Evolutionary conservation across 1,140 invertebrate genomes (phyloP), one percentile per base, ranked within the genome.

Genomic region (Orchestia grillus): DNA sequence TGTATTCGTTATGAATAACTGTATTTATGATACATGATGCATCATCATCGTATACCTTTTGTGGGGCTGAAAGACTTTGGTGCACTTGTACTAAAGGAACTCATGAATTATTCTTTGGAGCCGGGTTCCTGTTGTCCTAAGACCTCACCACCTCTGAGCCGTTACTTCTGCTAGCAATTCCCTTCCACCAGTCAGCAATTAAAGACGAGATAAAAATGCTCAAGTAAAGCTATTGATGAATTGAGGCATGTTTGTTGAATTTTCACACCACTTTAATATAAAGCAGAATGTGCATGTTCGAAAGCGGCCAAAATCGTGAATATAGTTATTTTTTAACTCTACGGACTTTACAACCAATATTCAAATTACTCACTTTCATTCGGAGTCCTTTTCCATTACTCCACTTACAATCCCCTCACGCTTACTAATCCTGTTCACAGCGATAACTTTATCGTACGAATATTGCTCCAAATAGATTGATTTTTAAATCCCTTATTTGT

Each of bases 321-420:
- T 8, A 36, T 1, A 23, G 3, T 15, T 36, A 77, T 23, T 77
- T 77, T 28, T 41, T 42, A 90, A 90, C 41, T 90, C 88, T 90
- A 90, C 88, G 88, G 88, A 90, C 42, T 90, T 90, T 90, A 44
- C 23, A 16, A 42, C 88, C 88, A 90, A 28, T 90, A 90, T 90
- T 90, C 36, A 90, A 90, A 8, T 90, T 90, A 90, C 88, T 90
- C 16, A 4, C 15, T 42, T 36, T n/a, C n/a, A n/a, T n/a, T n/a
- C n/a, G n/a, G 28, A 41, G 15, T 42, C 28, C 3, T 41, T 53
- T 53, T 53, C 47, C 47, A 36, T 41, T 11, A 11, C 43, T 42
- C 41, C 88, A 90, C 41, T 42, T 6, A 36, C 15, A 19, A 42
- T 90, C 42, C 11, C 15, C 4, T 42, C 28, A 90, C 8, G 41